Evolutionary conservation across 2,113 vertebrate species (phyloP).

Genomic region (Onychostoma macrolepis): DNA sequence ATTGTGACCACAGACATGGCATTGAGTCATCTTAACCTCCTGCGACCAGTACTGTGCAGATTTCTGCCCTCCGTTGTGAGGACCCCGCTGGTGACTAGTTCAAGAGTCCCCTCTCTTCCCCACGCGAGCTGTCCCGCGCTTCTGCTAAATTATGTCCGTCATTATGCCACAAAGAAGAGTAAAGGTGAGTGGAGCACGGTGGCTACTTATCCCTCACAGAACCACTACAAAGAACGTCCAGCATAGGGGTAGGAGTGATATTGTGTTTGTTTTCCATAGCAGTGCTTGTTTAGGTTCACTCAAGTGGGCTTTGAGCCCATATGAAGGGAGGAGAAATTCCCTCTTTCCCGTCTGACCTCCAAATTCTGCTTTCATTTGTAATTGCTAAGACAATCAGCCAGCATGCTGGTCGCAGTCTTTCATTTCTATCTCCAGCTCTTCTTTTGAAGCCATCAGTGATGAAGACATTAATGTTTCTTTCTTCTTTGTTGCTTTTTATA

Average conservation of each 20-base stretch:
- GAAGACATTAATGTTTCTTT: slow-evolving; percentile 36
- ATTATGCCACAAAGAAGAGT: slow-evolving; percentile 90
- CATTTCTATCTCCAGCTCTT: slow-evolving; percentile 40
- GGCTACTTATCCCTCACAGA: slow-evolving; percentile 15
- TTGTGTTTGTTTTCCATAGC: slow-evolving; percentile 49
- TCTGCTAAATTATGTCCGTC: slow-evolving; percentile 65
- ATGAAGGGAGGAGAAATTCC: slow-evolving; percentile 37
- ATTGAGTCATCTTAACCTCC: slow-evolving; percentile 69
- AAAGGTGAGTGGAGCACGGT: slow-evolving; percentile 73
- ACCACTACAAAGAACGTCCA: slow-evolving; percentile 52
- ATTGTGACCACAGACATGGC: slow-evolving; percentile 68
- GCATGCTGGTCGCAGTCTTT: slow-evolving; percentile 56
- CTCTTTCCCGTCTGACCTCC: slow-evolving; percentile 24
- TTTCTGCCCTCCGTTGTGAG: slow-evolving; percentile 46
- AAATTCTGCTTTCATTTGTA: slow-evolving; percentile 60
- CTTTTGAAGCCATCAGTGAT: slow-evolving; percentile 42
- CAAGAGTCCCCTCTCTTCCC: slow-evolving; percentile 40
- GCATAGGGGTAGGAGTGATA: slow-evolving; percentile 32
- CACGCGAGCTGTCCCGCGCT: slow-evolving; percentile 46
- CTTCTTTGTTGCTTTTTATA: neutral
- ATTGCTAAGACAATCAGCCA: slow-evolving; percentile 56
- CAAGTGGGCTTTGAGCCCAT: slow-evolving; percentile 40
- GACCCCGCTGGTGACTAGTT: slow-evolving; percentile 45
- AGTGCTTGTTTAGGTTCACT: slow-evolving; percentile 56
- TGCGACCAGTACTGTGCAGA: slow-evolving; percentile 70